Conservation (phyloP, 1,140 invertebrate genomes). For the Psilanteris sp. region DNA sequence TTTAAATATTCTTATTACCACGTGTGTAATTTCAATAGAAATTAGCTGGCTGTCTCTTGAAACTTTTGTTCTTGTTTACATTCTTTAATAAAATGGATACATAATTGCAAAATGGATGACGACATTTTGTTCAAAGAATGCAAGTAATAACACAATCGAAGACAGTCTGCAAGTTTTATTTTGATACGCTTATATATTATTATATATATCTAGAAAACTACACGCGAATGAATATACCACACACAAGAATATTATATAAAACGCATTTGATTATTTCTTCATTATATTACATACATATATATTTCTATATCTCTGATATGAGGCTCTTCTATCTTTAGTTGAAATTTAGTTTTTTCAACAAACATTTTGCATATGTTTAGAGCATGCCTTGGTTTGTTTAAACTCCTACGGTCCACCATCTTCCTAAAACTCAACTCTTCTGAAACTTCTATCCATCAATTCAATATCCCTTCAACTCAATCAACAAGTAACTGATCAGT, state of each 20-base stretch:
- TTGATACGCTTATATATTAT: constrained; percentile 63
- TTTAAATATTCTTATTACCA: constrained; percentile 72
- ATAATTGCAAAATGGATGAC: too few species aligned
- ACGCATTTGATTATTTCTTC: constrained; percentile 44
- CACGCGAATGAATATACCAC: constrained; percentile 72
- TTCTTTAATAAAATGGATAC: constrained; percentile 15
- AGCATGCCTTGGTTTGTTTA: constrained; percentile 80
- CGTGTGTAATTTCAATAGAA: constrained; percentile 74
- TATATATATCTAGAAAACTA: constrained; percentile 65
- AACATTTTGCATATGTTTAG: constrained; percentile 81
- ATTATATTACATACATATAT: constrained; percentile 54
- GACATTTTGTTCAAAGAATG: constrained; percentile 31
- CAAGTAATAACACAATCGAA: constrained; percentile 13
- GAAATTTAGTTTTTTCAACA: constrained; percentile 80
- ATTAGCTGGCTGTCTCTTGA: constrained; percentile 59
- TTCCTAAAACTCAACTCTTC: constrained; percentile 24
- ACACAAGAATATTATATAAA: constrained; percentile 70
- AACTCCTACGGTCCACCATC: constrained; percentile 68
- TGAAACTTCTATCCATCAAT: background rate
- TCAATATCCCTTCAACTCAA: too few species aligned
- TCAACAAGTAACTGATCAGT: constrained; percentile 8
- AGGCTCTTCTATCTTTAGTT: constrained; percentile 80
- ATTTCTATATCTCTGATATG: constrained; percentile 78
- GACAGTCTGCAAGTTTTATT: constrained; percentile 41
- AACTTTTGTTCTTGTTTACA: constrained; percentile 34